phyloP scores from a whole-genome alignment of 2,888 invertebrate genomes.

The Dicycla oo region DNA sequence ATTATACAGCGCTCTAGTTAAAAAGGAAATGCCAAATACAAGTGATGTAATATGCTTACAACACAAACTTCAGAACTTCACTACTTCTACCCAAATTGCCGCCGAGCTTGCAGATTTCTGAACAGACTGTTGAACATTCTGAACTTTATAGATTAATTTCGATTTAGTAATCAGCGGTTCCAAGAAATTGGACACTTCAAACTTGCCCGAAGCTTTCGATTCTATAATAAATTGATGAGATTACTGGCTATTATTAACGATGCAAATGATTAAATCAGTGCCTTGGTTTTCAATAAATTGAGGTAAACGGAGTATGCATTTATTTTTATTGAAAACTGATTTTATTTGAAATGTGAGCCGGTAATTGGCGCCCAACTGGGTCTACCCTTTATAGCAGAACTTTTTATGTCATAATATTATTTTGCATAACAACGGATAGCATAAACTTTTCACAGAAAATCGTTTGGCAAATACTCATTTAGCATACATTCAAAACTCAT shows the following conservation, averaged over 20 bases:
- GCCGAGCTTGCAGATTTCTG: background rate
- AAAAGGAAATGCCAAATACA: background rate
- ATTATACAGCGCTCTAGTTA: too few relatives aligned
- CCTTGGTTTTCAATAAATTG: too few relatives aligned
- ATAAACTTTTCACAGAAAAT: too few relatives aligned
- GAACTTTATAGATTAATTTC: slow-evolving; percentile 18
- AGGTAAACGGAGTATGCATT: too few relatives aligned
- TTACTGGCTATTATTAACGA: background rate
- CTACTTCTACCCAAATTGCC: background rate
- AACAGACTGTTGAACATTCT: slow-evolving; percentile 10
- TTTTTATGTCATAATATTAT: too few relatives aligned
- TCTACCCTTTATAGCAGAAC: too few relatives aligned
- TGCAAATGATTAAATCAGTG: background rate
- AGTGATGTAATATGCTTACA: background rate
- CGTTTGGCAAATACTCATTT: too few relatives aligned
- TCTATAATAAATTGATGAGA: slow-evolving; percentile 10
- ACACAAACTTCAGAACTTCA: background rate
- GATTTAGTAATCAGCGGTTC: background rate
- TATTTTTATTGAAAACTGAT: background rate
- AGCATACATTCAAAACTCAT: too few relatives aligned
- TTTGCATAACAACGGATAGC: too few relatives aligned
- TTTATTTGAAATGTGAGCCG: background rate
- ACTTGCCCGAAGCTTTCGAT: background rate
- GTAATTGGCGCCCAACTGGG: slow-evolving; percentile 21
- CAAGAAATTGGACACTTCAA: slow-evolving; percentile 6